Evolutionary conservation across 2,888 invertebrate species (phyloP).

Genomic region (Tridacna gigas): DNA sequence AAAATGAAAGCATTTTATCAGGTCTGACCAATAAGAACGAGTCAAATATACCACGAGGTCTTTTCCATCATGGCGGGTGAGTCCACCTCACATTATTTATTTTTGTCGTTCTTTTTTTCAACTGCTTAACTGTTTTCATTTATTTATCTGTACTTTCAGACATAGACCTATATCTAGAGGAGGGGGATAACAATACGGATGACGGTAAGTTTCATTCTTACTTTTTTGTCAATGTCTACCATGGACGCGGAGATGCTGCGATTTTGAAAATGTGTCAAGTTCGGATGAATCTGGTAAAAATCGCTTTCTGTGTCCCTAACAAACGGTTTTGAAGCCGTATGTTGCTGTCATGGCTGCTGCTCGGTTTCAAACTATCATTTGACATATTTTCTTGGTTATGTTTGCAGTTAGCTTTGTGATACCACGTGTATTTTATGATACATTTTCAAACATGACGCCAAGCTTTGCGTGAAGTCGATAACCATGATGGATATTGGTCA

Average conservation of each 20-base stretch:
- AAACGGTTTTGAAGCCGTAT: background rate
- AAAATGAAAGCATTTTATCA: conserved; percentile 63
- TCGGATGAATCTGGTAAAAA: conserved; percentile 20
- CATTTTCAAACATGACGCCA: conserved; percentile 79
- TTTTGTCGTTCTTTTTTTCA: conserved; percentile 77
- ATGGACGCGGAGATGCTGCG: conserved; percentile 74
- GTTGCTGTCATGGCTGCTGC: background rate
- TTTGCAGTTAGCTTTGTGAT: conserved; percentile 23
- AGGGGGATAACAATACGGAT: conserved; percentile 78
- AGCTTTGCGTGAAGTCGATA: conserved; percentile 76
- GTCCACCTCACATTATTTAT: conserved; percentile 81
- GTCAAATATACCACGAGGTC: conserved; percentile 79
- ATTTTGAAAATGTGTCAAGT: conserved; percentile 52
- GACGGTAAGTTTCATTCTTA: conserved; percentile 77
- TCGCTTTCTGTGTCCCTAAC: conserved; percentile 13
- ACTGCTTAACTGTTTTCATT: conserved; percentile 70
- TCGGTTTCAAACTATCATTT: background rate
- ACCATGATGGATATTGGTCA: conserved; percentile 80
- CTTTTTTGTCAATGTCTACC: conserved; percentile 63
- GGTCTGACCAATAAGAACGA: conserved; percentile 73
- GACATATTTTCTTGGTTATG: conserved; percentile 9
- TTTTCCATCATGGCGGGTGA: conserved; percentile 84
- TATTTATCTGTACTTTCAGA: conserved; percentile 79
- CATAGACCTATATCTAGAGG: conserved; percentile 82
- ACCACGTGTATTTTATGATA: conserved; percentile 75